A percentile compares a stretch with the other conserved stretches of the same genome.
phyloP scores from a whole-genome alignment of 2,888 invertebrate genomes.

The Pogonocherus hispidulus region DNA sequence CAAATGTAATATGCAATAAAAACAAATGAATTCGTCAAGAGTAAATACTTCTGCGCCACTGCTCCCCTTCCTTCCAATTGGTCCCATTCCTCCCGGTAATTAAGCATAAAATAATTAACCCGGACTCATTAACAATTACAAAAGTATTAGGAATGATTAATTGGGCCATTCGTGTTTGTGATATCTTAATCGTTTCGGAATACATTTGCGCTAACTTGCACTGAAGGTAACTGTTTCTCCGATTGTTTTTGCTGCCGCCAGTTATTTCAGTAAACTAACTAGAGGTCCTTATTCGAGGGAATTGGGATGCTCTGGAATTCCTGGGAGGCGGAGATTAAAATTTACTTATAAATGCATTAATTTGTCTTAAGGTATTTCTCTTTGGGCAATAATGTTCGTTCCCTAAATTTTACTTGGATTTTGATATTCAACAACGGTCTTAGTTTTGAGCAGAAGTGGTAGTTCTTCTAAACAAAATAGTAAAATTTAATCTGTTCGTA shows the following conservation, averaged over 20 bases:
- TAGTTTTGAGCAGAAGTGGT: too few species aligned
- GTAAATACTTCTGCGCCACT: slow-evolving; percentile 1
- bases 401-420: too few species aligned
- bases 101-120: slow-evolving; percentile 26
- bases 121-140: slow-evolving; percentile 24
- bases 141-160: slow-evolving; percentile 30
- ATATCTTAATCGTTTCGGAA: slow-evolving; percentile 25
- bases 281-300: too few species aligned
- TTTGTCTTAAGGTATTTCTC: neutral
- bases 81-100: slow-evolving; percentile 11
- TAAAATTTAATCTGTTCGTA: too few species aligned
- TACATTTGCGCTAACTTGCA: slow-evolving; percentile 18
- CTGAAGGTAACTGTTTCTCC: slow-evolving; percentile 13
- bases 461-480: too few species aligned
- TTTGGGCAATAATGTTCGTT: neutral
- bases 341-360: slow-evolving; percentile 1
- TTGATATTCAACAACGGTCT: too few species aligned
- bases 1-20: too few species aligned
- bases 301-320: too few species aligned
- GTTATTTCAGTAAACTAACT: neutral
- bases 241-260: neutral
- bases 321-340: neutral
- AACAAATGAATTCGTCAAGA: neutral
- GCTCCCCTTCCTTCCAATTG: slow-evolving; percentile 10
- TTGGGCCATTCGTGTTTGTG: slow-evolving; percentile 18